A percentile compares a stretch with the other conserved stretches of the same genome.
phyloP scores from a whole-genome alignment of 2,888 invertebrate genomes.

The Piscicola geometra region DNA sequence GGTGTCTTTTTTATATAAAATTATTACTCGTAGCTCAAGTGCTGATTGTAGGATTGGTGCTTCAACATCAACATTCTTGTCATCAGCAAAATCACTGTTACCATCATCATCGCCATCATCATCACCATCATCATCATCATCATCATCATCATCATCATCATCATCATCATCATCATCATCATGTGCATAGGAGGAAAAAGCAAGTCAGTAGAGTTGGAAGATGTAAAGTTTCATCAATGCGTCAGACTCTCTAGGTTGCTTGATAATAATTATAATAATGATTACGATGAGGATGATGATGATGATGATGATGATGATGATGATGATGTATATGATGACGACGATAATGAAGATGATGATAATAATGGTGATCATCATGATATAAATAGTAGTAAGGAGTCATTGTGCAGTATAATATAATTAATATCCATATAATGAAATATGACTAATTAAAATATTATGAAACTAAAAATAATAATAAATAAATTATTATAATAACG shows the following conservation, averaged over 20 bases:
- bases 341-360: too few relatives aligned
- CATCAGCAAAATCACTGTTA: slow-evolving; percentile 25
- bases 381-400: too few relatives aligned
- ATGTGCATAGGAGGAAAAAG: slow-evolving; percentile 72
- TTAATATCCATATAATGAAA: too few relatives aligned
- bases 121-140: slow-evolving; percentile 27
- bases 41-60: neutral
- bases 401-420: too few relatives aligned
- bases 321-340: too few relatives aligned
- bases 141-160: slow-evolving; percentile 30
- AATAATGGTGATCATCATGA: too few relatives aligned
- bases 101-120: slow-evolving; percentile 15
- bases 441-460: too few relatives aligned
- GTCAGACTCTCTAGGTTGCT: slow-evolving; percentile 72
- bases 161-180: slow-evolving; percentile 1
- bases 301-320: too few relatives aligned
- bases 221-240: slow-evolving; percentile 98
- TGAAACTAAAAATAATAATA: neutral
- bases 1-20: neutral
- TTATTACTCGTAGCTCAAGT: neutral
- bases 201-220: slow-evolving; percentile 94
- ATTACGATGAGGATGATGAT: too few relatives aligned
- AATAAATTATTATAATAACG: neutral
- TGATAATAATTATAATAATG: neutral
- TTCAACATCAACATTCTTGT: slow-evolving; percentile 14